Percentiles rank a stretch among this genome's conserved stretches.
Evolutionary conservation across 2,888 invertebrate genomes (phyloP).

Genomic region (Tachina lurida): DNA sequence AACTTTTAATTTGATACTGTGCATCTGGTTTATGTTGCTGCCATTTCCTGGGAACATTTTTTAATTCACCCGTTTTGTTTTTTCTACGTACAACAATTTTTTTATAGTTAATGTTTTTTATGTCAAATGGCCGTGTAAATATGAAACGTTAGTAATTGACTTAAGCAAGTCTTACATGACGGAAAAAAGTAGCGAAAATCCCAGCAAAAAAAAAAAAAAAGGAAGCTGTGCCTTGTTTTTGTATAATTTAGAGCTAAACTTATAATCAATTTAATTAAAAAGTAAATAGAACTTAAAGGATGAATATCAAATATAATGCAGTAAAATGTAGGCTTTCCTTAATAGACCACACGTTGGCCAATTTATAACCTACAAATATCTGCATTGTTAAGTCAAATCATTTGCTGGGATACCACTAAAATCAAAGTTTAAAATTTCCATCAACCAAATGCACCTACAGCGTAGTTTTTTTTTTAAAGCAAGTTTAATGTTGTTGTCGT

Average conservation of each 20-base stretch:
- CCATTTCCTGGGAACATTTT: background rate
- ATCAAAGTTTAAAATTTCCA: slow-evolving; percentile 32
- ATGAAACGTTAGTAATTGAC: slow-evolving; percentile 65
- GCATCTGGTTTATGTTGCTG: background rate
- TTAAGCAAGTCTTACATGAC: slow-evolving; percentile 42
- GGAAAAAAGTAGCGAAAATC: background rate
- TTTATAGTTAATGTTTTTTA: slow-evolving; percentile 29
- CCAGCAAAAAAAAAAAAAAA: too few species aligned
- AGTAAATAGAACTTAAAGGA: too few species aligned
- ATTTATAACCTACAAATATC: too few species aligned
- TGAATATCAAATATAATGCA: too few species aligned
- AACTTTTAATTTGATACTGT: slow-evolving; percentile 19
- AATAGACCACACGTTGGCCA: too few species aligned
- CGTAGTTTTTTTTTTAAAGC: slow-evolving; percentile 1
- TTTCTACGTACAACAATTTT: background rate
- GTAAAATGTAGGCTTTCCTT: too few species aligned
- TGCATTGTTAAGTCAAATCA: too few species aligned
- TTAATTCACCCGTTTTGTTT: background rate
- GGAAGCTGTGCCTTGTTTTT: too few species aligned
- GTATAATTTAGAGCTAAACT: too few species aligned
- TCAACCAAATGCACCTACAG: slow-evolving; percentile 16
- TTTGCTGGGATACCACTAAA: background rate
- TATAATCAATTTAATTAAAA: too few species aligned
- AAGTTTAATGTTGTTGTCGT: background rate
- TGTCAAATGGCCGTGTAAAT: slow-evolving; percentile 60